A percentile compares a stretch with the other conserved stretches of the same genome.
phyloP scores from a whole-genome alignment of 2,113 vertebrate species.

The Phalacrocorax aristotelis region DNA sequence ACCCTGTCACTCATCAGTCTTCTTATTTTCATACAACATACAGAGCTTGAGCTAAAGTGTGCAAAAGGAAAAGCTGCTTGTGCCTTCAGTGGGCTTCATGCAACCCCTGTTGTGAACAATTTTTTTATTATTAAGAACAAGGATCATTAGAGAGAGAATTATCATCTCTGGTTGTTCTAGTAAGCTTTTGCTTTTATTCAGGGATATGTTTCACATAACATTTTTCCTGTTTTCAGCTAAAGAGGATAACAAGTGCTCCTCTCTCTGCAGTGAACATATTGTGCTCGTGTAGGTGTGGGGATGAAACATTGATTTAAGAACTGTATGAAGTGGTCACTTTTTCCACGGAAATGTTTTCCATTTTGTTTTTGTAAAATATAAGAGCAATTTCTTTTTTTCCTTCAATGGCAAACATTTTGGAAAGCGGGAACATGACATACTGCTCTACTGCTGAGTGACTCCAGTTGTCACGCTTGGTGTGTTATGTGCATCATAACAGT shows the following conservation, averaged over 20 bases:
- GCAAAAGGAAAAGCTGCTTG: not conserved
- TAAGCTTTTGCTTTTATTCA: not conserved
- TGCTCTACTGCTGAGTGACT: not conserved
- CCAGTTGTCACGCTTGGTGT: not conserved
- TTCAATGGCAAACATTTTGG: not conserved
- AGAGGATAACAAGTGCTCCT: not conserved
- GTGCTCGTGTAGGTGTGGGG: not conserved
- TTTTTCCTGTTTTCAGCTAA: not conserved
- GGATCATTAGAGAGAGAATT: not conserved
- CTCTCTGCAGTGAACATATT: not conserved
- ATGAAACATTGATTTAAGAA: not conserved
- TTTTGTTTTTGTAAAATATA: not conserved
- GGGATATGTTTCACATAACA: not conserved
- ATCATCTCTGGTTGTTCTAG: not conserved
- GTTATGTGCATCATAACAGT: not conserved
- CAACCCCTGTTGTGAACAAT: not conserved
- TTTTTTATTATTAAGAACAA: not conserved
- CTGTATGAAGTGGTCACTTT: not conserved
- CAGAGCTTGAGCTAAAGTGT: not conserved
- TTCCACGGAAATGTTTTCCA: not conserved
- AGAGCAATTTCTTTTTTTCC: not conserved
- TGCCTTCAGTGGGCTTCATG: not conserved
- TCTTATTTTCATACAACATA: not conserved
- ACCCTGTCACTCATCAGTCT: not conserved
- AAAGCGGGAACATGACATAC: not conserved